Evolutionary conservation across 1,140 invertebrate genomes (phyloP).

Genomic region (Macrocentrus cingulum): DNA sequence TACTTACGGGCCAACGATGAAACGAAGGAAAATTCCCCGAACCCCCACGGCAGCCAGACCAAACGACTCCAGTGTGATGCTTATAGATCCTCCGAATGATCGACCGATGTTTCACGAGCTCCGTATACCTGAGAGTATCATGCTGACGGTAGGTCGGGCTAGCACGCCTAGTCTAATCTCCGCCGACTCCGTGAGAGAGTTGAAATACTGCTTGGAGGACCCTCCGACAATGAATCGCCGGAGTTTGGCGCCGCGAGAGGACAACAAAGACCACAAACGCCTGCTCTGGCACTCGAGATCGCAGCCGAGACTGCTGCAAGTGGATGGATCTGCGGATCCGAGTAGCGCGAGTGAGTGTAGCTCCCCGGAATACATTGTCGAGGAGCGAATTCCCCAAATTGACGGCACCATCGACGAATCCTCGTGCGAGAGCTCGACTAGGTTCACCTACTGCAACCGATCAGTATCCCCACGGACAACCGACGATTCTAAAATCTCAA

Average conservation of each 20-base stretch:
- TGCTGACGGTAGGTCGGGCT: constrained; percentile 53
- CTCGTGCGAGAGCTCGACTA: constrained; percentile 38
- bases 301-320: constrained; percentile 59
- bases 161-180: constrained; percentile 44
- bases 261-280: constrained; percentile 52
- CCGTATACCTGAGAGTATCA: constrained; percentile 55
- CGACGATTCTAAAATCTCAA: constrained; percentile 57
- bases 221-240: constrained; percentile 34
- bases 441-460: constrained; percentile 59
- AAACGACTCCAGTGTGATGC: constrained; percentile 41
- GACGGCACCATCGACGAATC: constrained; percentile 44
- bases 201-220: constrained; percentile 47
- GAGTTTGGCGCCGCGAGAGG: constrained; percentile 37
- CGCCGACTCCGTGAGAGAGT: constrained; percentile 40
- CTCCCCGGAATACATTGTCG: constrained; percentile 49
- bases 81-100: constrained; percentile 46
- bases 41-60: constrained; percentile 30
- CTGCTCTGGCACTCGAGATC: constrained; percentile 52
- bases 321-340: constrained; percentile 67
- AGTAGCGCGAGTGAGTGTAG: constrained; percentile 55
- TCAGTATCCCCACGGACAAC: constrained; percentile 59
- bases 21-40: constrained; percentile 66
- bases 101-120: constrained; percentile 50
- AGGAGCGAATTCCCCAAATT: constrained; percentile 47
- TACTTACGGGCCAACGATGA: constrained; percentile 64